Evolutionary conservation across 2,113 vertebrate genomes (phyloP), one percentile per base, ranked within the genome.

Genomic region (Heptranchias perlo): DNA sequence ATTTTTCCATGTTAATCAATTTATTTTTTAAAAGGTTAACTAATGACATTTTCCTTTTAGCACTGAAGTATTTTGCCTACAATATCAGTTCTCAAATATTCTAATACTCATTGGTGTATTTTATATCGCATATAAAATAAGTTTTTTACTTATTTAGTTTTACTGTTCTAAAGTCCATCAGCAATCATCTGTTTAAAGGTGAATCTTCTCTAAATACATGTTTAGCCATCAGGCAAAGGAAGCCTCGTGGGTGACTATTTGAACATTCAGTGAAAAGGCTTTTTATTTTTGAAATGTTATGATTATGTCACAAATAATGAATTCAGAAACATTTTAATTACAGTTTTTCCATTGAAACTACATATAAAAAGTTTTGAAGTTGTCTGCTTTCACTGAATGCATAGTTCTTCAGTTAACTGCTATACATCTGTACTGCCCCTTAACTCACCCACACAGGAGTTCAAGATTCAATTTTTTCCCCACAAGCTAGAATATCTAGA

Each of bases 241-340:
- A 52, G 49, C 47, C 49, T 52, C 1, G 31, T 47, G 8, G 21
- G 18, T 47, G 49, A 39, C 11, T n/a, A 31, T 92, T 92, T 64
- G 35, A 62, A n/a, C 35, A 21, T 64, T 93, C 23, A 93, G 0
- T 62, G 35, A 18, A 92, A 31, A 62, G 25, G 8, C 52, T 89
- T 52, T 54, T 89, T 31, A 8, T 28, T 61, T 92, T 14, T 61
- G 39, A 14, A n/a, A 16, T 35, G 16, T 69, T 31, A 39, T 82
- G 35, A 82, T 54, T 28, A 11, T 52, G 49, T 91, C 87, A 54
- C 18, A 25, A 52, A 31, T 54, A 54, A 92, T 92, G 61, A 16
- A 89, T 89, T 49, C 44, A 86, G 49, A 31, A 47, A 92, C 10
- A 58, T 93, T 93, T 93, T 93, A 28, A 25, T 87, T 87, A 91